phyloP scores from a whole-genome alignment of 2,113 vertebrate species.

The Pterocles burchelli region DNA sequence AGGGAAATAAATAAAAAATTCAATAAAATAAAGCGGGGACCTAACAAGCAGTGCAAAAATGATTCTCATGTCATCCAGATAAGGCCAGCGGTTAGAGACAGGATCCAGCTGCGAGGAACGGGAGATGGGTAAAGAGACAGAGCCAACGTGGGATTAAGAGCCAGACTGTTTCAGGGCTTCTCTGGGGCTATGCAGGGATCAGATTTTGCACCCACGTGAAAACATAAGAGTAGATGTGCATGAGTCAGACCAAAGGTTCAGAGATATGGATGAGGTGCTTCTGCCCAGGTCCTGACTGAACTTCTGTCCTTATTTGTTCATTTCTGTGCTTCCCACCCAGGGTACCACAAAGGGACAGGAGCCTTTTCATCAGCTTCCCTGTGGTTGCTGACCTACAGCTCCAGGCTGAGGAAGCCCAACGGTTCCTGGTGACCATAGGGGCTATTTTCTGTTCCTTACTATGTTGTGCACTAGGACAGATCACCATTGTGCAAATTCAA shows the following conservation, averaged over 20 bases:
- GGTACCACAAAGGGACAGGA: accelerated
- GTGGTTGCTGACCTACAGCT: background rate
- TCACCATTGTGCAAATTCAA: background rate
- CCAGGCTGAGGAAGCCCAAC: background rate
- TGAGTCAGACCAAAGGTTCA: background rate
- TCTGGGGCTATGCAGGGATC: background rate
- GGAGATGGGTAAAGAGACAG: background rate
- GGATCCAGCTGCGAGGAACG: background rate
- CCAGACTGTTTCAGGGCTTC: background rate
- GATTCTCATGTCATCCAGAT: background rate
- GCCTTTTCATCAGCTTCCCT: background rate
- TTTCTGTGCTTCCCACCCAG: background rate
- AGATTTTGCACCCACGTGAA: background rate
- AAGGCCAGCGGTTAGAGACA: background rate
- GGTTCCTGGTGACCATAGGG: accelerated
- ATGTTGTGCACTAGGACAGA: background rate
- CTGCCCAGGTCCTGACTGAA: background rate
- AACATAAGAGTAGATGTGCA: background rate
- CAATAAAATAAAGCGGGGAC: background rate
- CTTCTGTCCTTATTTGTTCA: background rate
- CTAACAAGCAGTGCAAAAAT: background rate
- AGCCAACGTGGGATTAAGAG: background rate
- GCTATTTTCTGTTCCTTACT: background rate
- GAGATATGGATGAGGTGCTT: background rate
- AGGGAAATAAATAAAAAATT: background rate